Evolutionary conservation across 2,888 invertebrate species (phyloP).

Genomic region (Prosopocoilus inquinatus): DNA sequence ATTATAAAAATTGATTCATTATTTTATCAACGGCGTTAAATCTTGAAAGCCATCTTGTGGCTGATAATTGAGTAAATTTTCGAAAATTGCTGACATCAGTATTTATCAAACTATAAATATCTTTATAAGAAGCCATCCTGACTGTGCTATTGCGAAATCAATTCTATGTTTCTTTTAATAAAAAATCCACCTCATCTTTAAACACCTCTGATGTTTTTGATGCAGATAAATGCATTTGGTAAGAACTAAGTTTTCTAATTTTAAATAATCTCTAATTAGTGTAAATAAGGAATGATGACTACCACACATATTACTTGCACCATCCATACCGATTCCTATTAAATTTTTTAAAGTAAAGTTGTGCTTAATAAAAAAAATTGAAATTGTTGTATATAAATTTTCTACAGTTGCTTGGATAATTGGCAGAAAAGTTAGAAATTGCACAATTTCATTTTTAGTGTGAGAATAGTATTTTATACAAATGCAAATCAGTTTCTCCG

Average conservation of each 20-base stretch:
- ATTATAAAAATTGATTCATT: slow-evolving; percentile 28
- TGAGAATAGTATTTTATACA: slow-evolving; percentile 26
- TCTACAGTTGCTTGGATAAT: slow-evolving; percentile 23
- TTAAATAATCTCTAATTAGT: slow-evolving; percentile 24
- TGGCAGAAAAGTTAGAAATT: slow-evolving; percentile 24
- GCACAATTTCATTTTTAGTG: slow-evolving; percentile 16
- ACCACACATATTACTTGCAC: slow-evolving; percentile 30
- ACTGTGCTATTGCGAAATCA: slow-evolving; percentile 33
- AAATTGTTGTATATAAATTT: slow-evolving; percentile 16
- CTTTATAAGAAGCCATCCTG: slow-evolving; percentile 21
- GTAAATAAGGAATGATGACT: slow-evolving; percentile 22
- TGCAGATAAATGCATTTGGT: slow-evolving; percentile 32
- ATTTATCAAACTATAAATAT: slow-evolving; percentile 25
- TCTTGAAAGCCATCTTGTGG: slow-evolving; percentile 31
- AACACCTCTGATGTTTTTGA: slow-evolving; percentile 29
- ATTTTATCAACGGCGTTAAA: slow-evolving; percentile 26
- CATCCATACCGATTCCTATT: slow-evolving; percentile 33
- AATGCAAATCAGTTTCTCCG: not conserved
- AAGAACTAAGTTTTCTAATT: slow-evolving; percentile 17
- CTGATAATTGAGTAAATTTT: slow-evolving; percentile 22
- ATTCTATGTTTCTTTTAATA: slow-evolving; percentile 32
- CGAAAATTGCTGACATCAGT: slow-evolving; percentile 6
- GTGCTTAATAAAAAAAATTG: not conserved
- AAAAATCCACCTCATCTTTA: slow-evolving; percentile 29
- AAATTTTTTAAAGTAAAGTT: slow-evolving; percentile 23